Evolutionary conservation across 2,797 vertebrate genomes (phyloP).

Genomic region (Eurystomus glaucurus): DNA sequence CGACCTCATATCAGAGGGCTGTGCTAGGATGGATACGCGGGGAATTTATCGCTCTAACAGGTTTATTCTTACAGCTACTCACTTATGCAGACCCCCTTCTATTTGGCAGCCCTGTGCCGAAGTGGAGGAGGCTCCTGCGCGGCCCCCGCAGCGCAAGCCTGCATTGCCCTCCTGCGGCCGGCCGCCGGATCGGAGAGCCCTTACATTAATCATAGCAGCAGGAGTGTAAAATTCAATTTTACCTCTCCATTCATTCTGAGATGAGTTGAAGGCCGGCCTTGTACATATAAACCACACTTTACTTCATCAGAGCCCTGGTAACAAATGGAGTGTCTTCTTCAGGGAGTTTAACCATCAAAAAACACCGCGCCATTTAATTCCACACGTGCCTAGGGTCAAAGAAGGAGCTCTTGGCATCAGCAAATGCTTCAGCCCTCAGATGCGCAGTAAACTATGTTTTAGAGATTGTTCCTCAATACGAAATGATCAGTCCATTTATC

Average conservation of each 20-base stretch:
- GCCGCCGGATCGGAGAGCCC: constrained; percentile 67
- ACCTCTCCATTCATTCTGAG: constrained; percentile 97
- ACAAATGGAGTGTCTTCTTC: constrained; percentile 97
- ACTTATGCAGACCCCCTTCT: constrained; percentile 49
- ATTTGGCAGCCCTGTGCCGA: not conserved
- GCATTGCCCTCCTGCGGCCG: constrained; percentile 82
- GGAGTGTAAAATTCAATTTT: constrained; percentile 98
- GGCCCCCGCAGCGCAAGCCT: not conserved
- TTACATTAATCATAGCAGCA: constrained; percentile 94
- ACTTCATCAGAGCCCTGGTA: constrained; percentile 96
- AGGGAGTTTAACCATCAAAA: constrained; percentile 96
- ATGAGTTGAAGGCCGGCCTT: constrained; percentile 97
- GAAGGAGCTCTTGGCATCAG: constrained; percentile 90
- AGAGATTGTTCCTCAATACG: constrained; percentile 98
- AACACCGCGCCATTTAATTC: constrained; percentile 93
- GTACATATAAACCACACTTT: constrained; percentile 92
- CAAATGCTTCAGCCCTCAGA: constrained; percentile 91
- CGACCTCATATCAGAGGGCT: not conserved
- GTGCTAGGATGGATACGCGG: not conserved
- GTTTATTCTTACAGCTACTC: constrained; percentile 51
- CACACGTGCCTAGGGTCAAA: constrained; percentile 91
- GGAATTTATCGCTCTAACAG: constrained; percentile 65
- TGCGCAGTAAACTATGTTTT: constrained; percentile 97
- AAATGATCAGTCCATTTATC: constrained; percentile 99
- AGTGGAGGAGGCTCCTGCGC: not conserved